Conservation (phyloP, 92 coral and sea anemone species). For the Epizoanthus ramosus region DNA sequence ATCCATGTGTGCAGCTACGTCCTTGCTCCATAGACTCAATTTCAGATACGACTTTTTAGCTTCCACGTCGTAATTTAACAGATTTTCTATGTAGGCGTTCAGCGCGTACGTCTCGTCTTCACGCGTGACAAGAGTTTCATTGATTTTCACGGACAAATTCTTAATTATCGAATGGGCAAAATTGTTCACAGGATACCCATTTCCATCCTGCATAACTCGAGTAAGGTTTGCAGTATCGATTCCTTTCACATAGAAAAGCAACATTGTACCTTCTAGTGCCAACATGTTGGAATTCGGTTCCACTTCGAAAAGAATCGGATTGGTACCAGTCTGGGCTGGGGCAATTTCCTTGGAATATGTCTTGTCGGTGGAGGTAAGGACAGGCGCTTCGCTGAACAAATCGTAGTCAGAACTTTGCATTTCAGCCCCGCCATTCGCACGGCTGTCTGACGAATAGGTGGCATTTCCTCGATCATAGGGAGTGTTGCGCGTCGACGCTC, state of each 20-base stretch:
- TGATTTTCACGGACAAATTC: conserved; percentile 32
- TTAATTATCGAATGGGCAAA: conserved; percentile 19
- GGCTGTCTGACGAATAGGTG: too few species aligned
- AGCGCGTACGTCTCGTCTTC: conserved; percentile 34
- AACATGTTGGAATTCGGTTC: not conserved
- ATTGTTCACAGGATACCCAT: conserved; percentile 16
- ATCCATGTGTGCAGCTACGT: too few species aligned
- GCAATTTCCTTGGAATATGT: not conserved
- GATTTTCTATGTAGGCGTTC: conserved; percentile 31
- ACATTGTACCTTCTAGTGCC: conserved; percentile 4
- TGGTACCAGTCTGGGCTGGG: conserved; percentile 1
- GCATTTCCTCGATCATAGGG: too few species aligned
- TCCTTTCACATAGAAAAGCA: conserved; percentile 8
- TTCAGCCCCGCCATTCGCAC: too few species aligned
- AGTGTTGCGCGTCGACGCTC: too few species aligned
- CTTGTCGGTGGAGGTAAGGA: not conserved
- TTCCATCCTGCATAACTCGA: too few species aligned
- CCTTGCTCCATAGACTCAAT: too few species aligned
- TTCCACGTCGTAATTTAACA: conserved; percentile 20
- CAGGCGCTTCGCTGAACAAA: not conserved
- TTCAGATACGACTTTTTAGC: conserved; percentile 23
- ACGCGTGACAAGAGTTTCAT: conserved; percentile 28
- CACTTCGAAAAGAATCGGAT: conserved; percentile 29
- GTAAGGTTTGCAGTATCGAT: not conserved
- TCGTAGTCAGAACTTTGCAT: not conserved